These are phyloP conservation scores for Murina feae DNA, from an alignment of 2,113 vertebrate genomes.

Conservation along the genomic window DNA sequence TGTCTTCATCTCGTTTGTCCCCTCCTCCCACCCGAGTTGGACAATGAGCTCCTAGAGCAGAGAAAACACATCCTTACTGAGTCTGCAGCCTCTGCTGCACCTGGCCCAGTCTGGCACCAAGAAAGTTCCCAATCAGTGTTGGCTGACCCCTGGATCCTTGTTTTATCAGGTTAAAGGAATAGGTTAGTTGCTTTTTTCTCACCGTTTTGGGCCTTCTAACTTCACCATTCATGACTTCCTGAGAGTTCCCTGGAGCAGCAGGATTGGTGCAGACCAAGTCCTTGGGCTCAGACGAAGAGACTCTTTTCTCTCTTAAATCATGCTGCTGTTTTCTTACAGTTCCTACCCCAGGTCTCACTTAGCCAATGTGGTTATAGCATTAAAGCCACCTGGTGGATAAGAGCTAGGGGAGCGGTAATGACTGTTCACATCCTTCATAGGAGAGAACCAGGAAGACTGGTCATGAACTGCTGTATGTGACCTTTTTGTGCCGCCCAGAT, in stretches of 20 bases:
- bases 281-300: not conserved
- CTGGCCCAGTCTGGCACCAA: not conserved
- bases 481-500: not conserved
- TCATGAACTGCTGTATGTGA: not conserved
- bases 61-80: not conserved
- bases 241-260: not conserved
- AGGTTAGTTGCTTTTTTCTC: not conserved
- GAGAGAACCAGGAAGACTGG: fast-evolving
- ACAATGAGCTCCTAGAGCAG: not conserved
- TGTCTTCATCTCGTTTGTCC: not conserved
- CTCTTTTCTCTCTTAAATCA: not conserved
- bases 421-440: not conserved
- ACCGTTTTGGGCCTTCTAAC: not conserved
- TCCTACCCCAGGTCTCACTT: not conserved
- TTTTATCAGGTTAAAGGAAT: not conserved
- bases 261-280: not conserved
- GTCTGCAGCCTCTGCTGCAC: not conserved
- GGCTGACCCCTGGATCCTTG: not conserved
- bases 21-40: not conserved
- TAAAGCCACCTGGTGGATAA: not conserved
- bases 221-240: not conserved
- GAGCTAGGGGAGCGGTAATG: not conserved
- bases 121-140: not conserved
- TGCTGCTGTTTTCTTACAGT: not conserved
- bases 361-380: not conserved